A percentile compares a stretch with the other conserved stretches of the same genome.
These are phyloP conservation scores for Chromis chromis DNA, from an alignment of 2,797 vertebrate genomes.

Conservation along the genomic window DNA sequence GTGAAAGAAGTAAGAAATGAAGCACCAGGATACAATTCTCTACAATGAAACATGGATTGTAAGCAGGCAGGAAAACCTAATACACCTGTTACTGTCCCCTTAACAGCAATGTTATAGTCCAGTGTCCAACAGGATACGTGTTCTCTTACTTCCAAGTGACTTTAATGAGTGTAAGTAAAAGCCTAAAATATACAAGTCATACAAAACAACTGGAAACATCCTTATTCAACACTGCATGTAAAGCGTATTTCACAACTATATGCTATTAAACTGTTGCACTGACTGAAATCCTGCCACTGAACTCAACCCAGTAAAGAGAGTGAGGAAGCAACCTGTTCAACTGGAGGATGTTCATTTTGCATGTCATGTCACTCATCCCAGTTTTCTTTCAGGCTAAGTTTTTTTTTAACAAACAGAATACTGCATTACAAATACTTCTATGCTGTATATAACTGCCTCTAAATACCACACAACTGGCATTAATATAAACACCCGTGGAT, in stretches of 20 bases:
- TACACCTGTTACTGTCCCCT: neutral
- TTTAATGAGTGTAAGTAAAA: neutral
- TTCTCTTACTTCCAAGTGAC: neutral
- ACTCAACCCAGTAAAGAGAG: neutral
- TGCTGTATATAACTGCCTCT: neutral
- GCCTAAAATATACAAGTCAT: neutral
- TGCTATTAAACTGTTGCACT: neutral
- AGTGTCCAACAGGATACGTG: neutral
- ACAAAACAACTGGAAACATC: neutral
- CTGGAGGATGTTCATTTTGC: no score
- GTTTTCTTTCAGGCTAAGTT: no score
- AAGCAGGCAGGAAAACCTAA: neutral
- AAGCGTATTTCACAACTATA: no score
- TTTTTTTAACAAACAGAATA: no score
- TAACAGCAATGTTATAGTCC: neutral
- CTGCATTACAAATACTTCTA: neutral
- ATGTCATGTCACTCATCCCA: no score
- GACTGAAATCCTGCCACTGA: neutral
- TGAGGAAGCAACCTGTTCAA: slow-evolving; percentile 1
- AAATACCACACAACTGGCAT: neutral
- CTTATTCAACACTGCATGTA: neutral
- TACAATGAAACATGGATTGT: neutral
- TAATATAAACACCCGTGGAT: neutral
- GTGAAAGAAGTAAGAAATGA: slow-evolving; percentile 17
- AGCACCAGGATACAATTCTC: neutral